A percentile compares a stretch with the other conserved stretches of the same genome.
Conservation (phyloP, 2,797 vertebrate species). For the Bradypodion pumilum region DNA sequence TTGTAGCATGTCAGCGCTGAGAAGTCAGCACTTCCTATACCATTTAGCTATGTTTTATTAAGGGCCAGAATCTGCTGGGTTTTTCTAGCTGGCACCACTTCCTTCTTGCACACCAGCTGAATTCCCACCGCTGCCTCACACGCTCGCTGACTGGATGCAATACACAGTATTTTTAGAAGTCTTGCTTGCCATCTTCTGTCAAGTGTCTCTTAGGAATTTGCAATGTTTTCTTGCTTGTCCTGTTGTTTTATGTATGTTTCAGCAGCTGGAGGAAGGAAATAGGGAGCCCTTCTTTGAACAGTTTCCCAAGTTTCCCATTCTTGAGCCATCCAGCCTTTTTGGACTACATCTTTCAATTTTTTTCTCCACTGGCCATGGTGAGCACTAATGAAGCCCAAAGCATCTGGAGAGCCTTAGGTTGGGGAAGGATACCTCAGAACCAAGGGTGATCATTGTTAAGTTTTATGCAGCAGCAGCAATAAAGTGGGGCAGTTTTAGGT, state of each 20-base stretch:
- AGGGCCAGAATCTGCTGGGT: slow-evolving; percentile 33
- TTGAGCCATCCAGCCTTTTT: background rate
- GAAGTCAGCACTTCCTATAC: slow-evolving; percentile 1
- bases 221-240: background rate
- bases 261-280: background rate
- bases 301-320: background rate
- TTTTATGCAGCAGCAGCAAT: no score
- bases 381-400: background rate
- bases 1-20: background rate
- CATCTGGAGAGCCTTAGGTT: background rate
- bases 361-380: background rate
- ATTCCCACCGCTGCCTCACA: slow-evolving; percentile 22
- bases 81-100: slow-evolving; percentile 1
- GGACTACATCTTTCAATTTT: background rate
- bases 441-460: no score
- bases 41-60: slow-evolving; percentile 39
- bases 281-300: background rate
- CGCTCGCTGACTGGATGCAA: background rate
- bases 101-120: slow-evolving; percentile 30
- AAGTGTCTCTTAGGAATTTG: background rate
- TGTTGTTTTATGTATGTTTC: background rate
- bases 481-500: no score
- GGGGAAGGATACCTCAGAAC: background rate
- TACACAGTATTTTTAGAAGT: background rate
- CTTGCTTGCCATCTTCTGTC: background rate